Conservation (phyloP, 92 coral and sea anemone species). For the Actinostola sp. region DNA sequence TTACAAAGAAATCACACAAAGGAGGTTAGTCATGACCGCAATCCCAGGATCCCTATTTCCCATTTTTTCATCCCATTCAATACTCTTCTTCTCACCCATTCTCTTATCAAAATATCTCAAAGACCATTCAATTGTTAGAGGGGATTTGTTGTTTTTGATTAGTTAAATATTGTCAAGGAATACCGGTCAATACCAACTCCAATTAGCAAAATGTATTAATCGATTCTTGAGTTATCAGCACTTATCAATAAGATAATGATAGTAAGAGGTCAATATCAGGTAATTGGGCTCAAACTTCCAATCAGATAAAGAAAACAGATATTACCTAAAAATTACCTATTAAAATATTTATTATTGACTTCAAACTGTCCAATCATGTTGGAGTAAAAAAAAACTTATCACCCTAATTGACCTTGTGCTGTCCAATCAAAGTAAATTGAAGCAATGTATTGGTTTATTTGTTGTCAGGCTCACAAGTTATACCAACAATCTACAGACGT, state of each 20-base stretch:
- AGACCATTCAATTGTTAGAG: too few species aligned
- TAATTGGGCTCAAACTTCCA: too few species aligned
- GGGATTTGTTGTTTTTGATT: too few species aligned
- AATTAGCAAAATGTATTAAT: too few species aligned
- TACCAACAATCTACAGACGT: slow-evolving; percentile 89
- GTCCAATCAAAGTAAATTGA: neutral
- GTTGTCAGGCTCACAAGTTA: slow-evolving; percentile 90
- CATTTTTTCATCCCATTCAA: neutral
- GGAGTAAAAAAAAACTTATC: neutral
- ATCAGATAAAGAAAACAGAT: too few species aligned
- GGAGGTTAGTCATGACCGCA: slow-evolving; percentile 63
- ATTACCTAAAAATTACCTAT: too few species aligned
- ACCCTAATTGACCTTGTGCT: neutral
- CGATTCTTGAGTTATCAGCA: too few species aligned
- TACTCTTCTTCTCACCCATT: neutral
- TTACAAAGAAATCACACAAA: slow-evolving; percentile 72
- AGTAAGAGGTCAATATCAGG: too few species aligned
- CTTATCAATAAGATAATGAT: too few species aligned
- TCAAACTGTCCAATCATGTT: neutral
- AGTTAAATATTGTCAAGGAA: too few species aligned
- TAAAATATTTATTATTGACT: neutral
- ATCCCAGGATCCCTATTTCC: neutral
- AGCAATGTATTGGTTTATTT: slow-evolving; percentile 21
- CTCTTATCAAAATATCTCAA: too few species aligned
- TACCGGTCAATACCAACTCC: too few species aligned